Conservation (phyloP, 2,113 vertebrate genomes). For the Clarias batrachus region DNA sequence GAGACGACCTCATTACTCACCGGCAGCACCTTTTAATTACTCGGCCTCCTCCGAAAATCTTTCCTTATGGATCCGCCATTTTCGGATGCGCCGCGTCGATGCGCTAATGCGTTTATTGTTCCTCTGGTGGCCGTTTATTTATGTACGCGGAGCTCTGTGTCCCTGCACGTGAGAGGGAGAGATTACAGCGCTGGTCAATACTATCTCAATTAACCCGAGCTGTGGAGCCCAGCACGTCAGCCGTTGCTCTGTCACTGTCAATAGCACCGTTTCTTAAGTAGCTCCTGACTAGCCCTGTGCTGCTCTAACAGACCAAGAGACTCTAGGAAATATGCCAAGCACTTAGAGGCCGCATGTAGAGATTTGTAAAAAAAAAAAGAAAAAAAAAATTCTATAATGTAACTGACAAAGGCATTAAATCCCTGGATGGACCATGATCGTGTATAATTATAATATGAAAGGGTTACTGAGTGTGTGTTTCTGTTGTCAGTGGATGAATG, state of each 20-base stretch:
- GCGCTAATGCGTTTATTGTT: slow-evolving; percentile 83
- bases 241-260: slow-evolving; percentile 71
- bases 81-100: slow-evolving; percentile 64
- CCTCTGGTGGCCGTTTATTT: slow-evolving; percentile 70
- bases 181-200: slow-evolving; percentile 82
- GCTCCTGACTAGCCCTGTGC: slow-evolving; percentile 46
- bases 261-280: slow-evolving; percentile 72
- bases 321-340: neutral
- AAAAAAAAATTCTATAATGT: neutral
- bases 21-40: slow-evolving; percentile 97
- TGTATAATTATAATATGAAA: neutral
- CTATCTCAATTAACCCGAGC: slow-evolving; percentile 81
- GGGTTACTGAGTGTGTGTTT: neutral
- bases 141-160: slow-evolving; percentile 67
- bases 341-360: neutral
- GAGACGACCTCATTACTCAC: slow-evolving; percentile 87
- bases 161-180: slow-evolving; percentile 68
- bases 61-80: slow-evolving; percentile 76
- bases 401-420: neutral
- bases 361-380: neutral
- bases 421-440: neutral
- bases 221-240: slow-evolving; percentile 62
- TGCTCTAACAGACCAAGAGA: slow-evolving; percentile 31
- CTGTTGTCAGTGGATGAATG: neutral
- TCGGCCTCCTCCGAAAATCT: slow-evolving; percentile 73